Evolutionary conservation across 1,140 invertebrate species (phyloP), one percentile per base, ranked within the genome.

Genomic region (Protaetia brevitarsis): DNA sequence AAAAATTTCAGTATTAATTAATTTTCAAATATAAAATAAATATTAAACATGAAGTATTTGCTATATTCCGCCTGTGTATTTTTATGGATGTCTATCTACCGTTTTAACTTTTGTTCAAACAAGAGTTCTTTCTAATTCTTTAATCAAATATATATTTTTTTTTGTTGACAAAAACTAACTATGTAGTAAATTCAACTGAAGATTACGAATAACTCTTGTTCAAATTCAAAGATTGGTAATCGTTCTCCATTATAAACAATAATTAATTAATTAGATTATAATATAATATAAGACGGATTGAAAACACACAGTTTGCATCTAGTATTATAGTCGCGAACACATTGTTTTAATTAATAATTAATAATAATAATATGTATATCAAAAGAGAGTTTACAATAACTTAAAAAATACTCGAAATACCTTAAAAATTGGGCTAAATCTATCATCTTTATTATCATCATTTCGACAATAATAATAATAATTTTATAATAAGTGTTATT

Each of bases 321-420:
- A 45, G 41, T 45, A 45, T 21, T 16, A 45, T n/a, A n/a, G n/a
- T 45, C 41, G 41, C 41, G 41, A 45, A 45, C 41, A 45, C 41
- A 45, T 45, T 45, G 41, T 45, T 45, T 45, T 21, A 13, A 45
- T 45, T n/a, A n/a, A n/a, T n/a, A n/a, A n/a, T n/a, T n/a, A n/a
- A n/a, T n/a, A n/a, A n/a, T n/a, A n/a, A n/a, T n/a, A n/a, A n/a
- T n/a, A n/a, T n/a, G n/a, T n/a, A n/a, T n/a, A n/a, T n/a, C n/a
- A n/a, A 45, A 45, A 45, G 13, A 45, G 23, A 45, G 41, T 28
- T 58, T 7, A 7, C 7, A 58, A 27, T 58, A 61, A 61, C 59
- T 61, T 61, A 61, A 61, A n/a, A 58, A 61, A 31, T 61, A 61
- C 59, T 61, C n/a, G 56, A 58, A n/a, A 58, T 61, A 31, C 30